A percentile compares a stretch with the other conserved stretches of the same genome.
Evolutionary conservation across 2,113 vertebrate genomes (phyloP).

Genomic region (Callospermophilus lateralis): DNA sequence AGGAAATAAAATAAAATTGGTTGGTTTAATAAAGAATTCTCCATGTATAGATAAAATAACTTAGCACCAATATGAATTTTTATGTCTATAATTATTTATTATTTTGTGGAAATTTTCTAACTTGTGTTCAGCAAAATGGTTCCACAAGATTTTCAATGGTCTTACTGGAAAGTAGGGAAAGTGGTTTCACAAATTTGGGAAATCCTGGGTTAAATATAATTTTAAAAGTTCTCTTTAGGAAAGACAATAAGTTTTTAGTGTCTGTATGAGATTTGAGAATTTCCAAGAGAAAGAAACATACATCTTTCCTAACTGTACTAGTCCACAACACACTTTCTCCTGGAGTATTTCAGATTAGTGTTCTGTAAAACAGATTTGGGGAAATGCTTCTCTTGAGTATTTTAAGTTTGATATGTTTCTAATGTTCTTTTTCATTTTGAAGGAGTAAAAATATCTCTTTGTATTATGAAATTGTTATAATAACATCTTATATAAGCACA

Average conservation of each 20-base stretch:
- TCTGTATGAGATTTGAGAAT: background rate
- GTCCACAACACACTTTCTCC: background rate
- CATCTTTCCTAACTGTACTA: background rate
- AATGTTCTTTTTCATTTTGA: conserved; percentile 58
- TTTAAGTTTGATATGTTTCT: conserved; percentile 39
- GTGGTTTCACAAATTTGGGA: background rate
- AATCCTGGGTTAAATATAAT: background rate
- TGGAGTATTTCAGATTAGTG: background rate
- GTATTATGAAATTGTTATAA: conserved; percentile 59
- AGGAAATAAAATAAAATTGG: background rate
- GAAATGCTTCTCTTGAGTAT: conserved; percentile 37
- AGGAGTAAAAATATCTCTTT: conserved; percentile 67
- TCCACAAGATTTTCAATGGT: background rate
- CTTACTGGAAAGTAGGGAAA: background rate
- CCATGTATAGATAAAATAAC: background rate
- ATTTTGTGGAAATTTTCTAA: background rate
- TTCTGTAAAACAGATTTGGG: background rate
- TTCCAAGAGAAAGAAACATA: background rate
- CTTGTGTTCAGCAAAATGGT: background rate
- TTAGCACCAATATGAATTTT: background rate
- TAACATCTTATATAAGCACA: conserved; percentile 57
- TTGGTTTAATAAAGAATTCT: conserved; percentile 1
- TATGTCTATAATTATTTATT: background rate
- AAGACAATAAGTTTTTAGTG: background rate
- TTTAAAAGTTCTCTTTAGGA: background rate